A percentile compares a stretch with the other conserved stretches of the same genome.
Evolutionary conservation across 2,797 vertebrate genomes (phyloP).

Genomic region (Coluber constrictor): DNA sequence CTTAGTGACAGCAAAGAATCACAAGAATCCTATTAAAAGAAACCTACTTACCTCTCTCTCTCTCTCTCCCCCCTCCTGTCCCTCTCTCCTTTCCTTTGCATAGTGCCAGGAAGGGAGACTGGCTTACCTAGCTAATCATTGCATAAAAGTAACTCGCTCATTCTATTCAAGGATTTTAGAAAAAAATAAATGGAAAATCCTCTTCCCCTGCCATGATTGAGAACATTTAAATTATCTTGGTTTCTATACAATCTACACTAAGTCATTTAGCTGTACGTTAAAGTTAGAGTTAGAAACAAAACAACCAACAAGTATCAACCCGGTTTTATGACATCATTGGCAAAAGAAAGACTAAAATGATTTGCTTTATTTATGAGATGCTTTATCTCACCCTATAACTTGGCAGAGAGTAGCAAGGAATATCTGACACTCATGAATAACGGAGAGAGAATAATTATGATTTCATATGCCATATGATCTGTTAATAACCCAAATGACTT

Average conservation of each 20-base stretch:
- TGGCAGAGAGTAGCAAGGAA: background rate
- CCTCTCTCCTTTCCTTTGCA: background rate
- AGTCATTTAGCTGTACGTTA: background rate
- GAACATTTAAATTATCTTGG: background rate
- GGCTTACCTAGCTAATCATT: background rate
- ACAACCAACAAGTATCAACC: background rate
- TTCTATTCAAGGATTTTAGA: background rate
- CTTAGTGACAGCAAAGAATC: background rate
- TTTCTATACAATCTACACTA: background rate
- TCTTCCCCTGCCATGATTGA: background rate
- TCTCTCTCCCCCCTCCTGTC: no score
- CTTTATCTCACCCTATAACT: background rate
- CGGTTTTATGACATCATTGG: background rate
- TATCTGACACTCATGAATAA: background rate
- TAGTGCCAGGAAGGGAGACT: background rate
- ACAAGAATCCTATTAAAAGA: background rate
- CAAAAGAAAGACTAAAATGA: background rate
- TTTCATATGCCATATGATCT: background rate
- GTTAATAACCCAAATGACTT: background rate
- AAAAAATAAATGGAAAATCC: background rate
- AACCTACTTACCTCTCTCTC: background rate
- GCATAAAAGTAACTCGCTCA: background rate
- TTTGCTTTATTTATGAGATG: background rate
- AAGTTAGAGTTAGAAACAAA: background rate
- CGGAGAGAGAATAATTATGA: background rate